phyloP scores from a whole-genome alignment of 1,140 invertebrate genomes.

The Asbolus verrucosus region DNA sequence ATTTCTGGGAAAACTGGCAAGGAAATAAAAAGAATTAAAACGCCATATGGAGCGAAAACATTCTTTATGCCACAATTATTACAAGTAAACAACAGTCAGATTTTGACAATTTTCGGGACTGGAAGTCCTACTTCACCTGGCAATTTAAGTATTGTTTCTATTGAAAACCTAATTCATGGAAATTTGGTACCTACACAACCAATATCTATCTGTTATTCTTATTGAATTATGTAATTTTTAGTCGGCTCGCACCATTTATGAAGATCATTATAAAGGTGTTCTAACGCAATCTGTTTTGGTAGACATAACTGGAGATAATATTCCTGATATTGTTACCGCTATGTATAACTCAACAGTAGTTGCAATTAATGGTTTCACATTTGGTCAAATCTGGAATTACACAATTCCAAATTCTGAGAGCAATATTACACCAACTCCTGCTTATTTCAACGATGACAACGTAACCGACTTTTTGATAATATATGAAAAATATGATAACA shows the following conservation, averaged over 20 bases:
- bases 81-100: conserved; percentile 69
- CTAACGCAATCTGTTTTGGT: conserved; percentile 78
- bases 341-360: conserved; percentile 80
- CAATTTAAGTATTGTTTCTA: conserved; percentile 66
- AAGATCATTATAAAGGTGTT: conserved; percentile 68
- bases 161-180: conserved; percentile 54
- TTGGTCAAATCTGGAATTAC: conserved; percentile 78
- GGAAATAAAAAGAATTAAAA: conserved; percentile 72
- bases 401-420: conserved; percentile 73
- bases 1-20: conserved; percentile 79
- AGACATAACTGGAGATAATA: conserved; percentile 80
- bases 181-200: conserved; percentile 56
- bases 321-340: conserved; percentile 79
- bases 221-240: too few relatives aligned
- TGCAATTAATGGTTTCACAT: conserved; percentile 79
- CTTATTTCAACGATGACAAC: conserved; percentile 84
- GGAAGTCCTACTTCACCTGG: conserved; percentile 81
- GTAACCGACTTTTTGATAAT: conserved; percentile 88
- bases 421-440: conserved; percentile 81
- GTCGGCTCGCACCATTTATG: conserved; percentile 62
- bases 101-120: conserved; percentile 74
- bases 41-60: conserved; percentile 78
- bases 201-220: too few relatives aligned
- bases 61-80: conserved; percentile 78
- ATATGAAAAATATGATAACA: conserved; percentile 70